Conservation (phyloP, 2,113 vertebrate species). For the Tenrec ecaudatus region DNA sequence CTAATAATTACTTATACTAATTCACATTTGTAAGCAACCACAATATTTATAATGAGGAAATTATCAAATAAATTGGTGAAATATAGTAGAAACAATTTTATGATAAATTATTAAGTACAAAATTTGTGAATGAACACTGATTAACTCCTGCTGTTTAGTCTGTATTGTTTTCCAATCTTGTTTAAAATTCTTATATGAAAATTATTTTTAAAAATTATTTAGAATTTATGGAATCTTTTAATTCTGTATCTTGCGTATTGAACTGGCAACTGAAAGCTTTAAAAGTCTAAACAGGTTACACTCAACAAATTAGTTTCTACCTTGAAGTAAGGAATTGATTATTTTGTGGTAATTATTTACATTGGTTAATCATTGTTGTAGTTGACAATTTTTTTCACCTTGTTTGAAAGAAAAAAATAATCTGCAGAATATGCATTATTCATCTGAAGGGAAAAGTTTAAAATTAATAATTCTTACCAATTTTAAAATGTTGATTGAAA, state of each 20-base stretch:
- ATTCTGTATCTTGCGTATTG: neutral
- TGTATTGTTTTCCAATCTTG: neutral
- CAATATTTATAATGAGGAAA: neutral
- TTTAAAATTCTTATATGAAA: neutral
- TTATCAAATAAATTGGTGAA: neutral
- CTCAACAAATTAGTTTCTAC: neutral
- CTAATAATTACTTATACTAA: too few relatives aligned
- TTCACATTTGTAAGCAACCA: neutral
- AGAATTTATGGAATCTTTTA: neutral
- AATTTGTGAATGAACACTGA: neutral
- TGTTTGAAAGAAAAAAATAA: neutral
- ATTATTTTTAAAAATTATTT: neutral
- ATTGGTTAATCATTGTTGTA: neutral
- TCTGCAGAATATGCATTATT: conserved; percentile 39
- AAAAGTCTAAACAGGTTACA: neutral
- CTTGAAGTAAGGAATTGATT: conserved; percentile 4
- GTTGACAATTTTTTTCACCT: conserved; percentile 36
- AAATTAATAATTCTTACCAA: conserved; percentile 58
- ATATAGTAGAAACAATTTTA: neutral
- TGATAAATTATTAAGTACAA: neutral
- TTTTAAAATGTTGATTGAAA: conserved; percentile 55
- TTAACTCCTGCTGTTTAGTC: neutral
- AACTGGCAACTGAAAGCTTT: neutral
- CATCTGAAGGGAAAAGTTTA: conserved; percentile 35
- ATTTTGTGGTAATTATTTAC: neutral